These are phyloP conservation scores for Lymantria dispar DNA, from an alignment of 2,888 invertebrate genomes.

Conservation along the genomic window DNA sequence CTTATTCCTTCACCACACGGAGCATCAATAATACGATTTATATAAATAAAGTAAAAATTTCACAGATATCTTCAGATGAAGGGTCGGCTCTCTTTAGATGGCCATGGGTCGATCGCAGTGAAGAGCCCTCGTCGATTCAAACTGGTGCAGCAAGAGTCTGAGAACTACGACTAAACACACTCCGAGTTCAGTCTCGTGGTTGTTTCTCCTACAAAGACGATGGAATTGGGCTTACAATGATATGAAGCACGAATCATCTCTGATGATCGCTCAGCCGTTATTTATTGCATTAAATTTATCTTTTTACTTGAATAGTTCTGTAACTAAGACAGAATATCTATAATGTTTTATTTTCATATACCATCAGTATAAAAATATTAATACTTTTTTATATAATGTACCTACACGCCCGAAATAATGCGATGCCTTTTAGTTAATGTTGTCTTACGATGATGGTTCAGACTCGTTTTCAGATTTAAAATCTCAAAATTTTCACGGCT, in stretches of 20 bases:
- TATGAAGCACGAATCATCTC: conserved; percentile 14
- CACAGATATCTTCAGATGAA: conserved; percentile 87
- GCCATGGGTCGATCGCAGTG: conserved; percentile 90
- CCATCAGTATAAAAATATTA: not conserved
- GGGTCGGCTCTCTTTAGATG: conserved; percentile 87
- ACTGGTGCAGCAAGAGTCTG: conserved; percentile 94
- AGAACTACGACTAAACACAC: conserved; percentile 90
- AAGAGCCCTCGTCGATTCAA: conserved; percentile 94
- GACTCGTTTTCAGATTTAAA: conserved; percentile 1
- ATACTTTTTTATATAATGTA: not conserved
- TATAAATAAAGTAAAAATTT: not conserved
- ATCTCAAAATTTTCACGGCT: conserved; percentile 15
- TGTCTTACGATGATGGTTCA: conserved; percentile 9
- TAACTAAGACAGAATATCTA: not conserved
- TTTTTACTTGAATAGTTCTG: not conserved
- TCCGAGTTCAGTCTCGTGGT: not conserved
- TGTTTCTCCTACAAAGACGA: conserved; percentile 4
- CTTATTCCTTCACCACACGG: too few relatives aligned
- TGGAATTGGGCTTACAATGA: conserved; percentile 18
- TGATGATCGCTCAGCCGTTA: conserved; percentile 29
- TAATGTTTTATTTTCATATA: not conserved
- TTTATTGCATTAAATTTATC: conserved; percentile 10
- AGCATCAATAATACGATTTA: too few relatives aligned
- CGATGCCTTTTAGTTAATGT: not conserved
- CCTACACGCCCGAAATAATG: not conserved